Evolutionary conservation across 2,888 invertebrate genomes (phyloP).

Genomic region (Diarsia brunnea): DNA sequence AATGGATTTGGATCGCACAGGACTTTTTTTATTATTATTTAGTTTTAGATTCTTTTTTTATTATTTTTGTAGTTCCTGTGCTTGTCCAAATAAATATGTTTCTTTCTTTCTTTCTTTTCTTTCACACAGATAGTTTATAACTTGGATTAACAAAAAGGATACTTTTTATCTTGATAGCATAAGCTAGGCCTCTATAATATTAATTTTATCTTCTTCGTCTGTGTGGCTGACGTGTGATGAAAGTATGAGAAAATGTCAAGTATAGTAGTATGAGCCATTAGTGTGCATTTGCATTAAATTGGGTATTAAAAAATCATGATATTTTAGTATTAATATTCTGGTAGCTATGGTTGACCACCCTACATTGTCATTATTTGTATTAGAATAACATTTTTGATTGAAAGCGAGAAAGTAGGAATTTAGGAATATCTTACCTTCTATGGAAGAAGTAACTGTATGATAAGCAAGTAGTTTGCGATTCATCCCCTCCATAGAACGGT

Average conservation of each 20-base stretch:
- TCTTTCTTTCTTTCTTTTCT: too few species aligned
- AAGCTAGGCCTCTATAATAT: not conserved
- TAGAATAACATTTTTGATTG: not conserved
- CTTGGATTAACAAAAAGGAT: too few species aligned
- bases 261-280: too few species aligned
- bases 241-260: too few species aligned
- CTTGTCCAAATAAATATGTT: too few species aligned
- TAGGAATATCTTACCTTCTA: not conserved
- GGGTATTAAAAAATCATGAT: not conserved
- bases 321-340: not conserved
- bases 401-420: not conserved
- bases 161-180: too few species aligned
- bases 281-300: too few species aligned
- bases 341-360: not conserved
- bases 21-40: too few species aligned
- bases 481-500: not conserved
- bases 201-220: not conserved
- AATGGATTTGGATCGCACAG: too few species aligned
- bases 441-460: not conserved
- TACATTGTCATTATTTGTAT: not conserved
- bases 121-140: too few species aligned
- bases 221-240: not conserved
- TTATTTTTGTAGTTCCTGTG: too few species aligned
- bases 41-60: too few species aligned
- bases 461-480: not conserved